A percentile compares a stretch with the other conserved stretches of the same genome.
These are phyloP conservation scores for Lomographa bimaculata DNA, from an alignment of 2,888 invertebrate genomes.

Conservation along the genomic window DNA sequence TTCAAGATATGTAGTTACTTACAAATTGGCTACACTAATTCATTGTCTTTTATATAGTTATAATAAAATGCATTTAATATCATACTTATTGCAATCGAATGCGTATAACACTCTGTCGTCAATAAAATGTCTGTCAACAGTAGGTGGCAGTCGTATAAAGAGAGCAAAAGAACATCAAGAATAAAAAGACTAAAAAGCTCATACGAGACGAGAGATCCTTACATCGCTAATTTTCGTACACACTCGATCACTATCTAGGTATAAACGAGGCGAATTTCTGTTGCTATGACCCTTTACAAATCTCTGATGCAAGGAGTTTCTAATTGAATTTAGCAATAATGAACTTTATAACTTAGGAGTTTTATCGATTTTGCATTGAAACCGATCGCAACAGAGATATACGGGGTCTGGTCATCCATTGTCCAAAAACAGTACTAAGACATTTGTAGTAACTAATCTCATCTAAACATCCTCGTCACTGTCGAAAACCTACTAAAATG, in stretches of 20 bases:
- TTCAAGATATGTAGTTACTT: conserved; percentile 20
- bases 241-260: conserved; percentile 8
- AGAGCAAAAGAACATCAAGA: conserved; percentile 31
- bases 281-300: too few species aligned
- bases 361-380: too few species aligned
- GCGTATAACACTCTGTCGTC: conserved; percentile 16
- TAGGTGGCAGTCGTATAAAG: conserved; percentile 25
- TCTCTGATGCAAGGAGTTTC: too few species aligned
- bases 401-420: neutral
- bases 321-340: too few species aligned
- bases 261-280: conserved; percentile 2
- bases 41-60: conserved; percentile 9
- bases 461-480: too few species aligned
- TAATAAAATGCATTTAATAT: conserved; percentile 19
- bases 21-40: conserved; percentile 14
- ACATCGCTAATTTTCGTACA: conserved; percentile 13
- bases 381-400: too few species aligned
- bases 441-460: too few species aligned
- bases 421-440: conserved; percentile 5
- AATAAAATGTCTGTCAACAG: conserved; percentile 21
- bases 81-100: conserved; percentile 8
- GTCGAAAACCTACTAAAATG: neutral
- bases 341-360: too few species aligned
- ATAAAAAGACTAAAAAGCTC: conserved; percentile 26
- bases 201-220: conserved; percentile 18